Base-by-base conservation (phyloP, 2,797 vertebrate genomes). In the Florisuga fusca region DNA sequence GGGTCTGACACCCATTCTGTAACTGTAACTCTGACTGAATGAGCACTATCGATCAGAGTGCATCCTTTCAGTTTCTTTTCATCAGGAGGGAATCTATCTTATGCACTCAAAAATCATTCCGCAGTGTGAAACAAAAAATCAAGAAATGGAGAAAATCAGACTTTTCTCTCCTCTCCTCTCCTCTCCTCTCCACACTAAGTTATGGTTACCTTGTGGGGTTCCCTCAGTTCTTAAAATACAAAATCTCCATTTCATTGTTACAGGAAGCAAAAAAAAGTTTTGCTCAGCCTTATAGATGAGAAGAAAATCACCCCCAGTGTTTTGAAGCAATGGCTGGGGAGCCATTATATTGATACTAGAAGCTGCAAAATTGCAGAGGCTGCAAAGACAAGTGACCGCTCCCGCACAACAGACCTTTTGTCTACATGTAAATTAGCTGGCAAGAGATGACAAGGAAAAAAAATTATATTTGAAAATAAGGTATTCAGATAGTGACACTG, bases 401-500 rank as follows among this genome's bases (percentile, higher is more conserved):
- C 1, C 3, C 64, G 13, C 1, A 1, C 33, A 18, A 26, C 8
- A 62, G 43, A 43, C 87, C 13, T 66, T 66, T n/a, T 69, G 21
- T 2, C 0, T 66, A 75, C 12, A 64, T 26, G 0, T 38, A 79
- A 94, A 8, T 20, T 74, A 50, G 22, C 16, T 85, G 64, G 48
- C 45, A 85, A 90, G 62, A 31, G 12, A 64, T 14, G 36, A 46
- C 31, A 93, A 67, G 55, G 12, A 73, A 25, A 89, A 5, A 59
- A 76, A 5, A 29, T 82, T 33, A 5, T 81, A 8, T 82, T 64
- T 84, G 53, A 45, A 87, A 89, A 67, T 20, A 74, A 76, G 22
- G 22, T 69, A 41, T 67, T 90, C 53, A 66, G 78, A 89, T 93
- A 82, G 89, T 93, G 72, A 92, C 84, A 79, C 18, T 93, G 89